Percentiles rank a stretch among this genome's conserved stretches.
Conservation (phyloP, 2,888 invertebrate genomes). For the Mythimna albipuncta region DNA sequence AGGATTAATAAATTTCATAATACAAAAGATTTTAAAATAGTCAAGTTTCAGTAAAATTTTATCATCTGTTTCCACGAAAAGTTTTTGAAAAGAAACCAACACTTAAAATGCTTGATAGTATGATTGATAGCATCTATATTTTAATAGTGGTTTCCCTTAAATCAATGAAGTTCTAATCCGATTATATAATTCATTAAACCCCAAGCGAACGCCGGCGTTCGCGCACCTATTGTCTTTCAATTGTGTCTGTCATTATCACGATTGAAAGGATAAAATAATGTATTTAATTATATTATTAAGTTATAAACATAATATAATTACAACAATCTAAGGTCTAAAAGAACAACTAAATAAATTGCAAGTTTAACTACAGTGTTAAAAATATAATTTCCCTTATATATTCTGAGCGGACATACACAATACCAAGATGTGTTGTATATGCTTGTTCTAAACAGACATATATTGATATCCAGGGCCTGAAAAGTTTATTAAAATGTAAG, state of each 20-base stretch:
- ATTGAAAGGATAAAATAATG: too few relatives aligned
- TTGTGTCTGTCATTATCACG: too few relatives aligned
- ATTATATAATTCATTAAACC: too few relatives aligned
- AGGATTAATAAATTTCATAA: constrained; percentile 17
- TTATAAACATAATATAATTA: constrained; percentile 2
- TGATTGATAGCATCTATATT: neutral
- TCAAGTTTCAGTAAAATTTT: neutral
- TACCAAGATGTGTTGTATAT: constrained; percentile 82
- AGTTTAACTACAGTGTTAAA: constrained; percentile 43
- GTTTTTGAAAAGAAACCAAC: neutral
- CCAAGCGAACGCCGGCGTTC: too few relatives aligned
- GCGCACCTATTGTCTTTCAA: too few relatives aligned
- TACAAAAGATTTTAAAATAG: neutral
- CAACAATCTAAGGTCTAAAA: constrained; percentile 37
- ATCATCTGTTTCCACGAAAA: neutral
- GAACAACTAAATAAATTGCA: constrained; percentile 62
- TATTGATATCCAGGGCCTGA: constrained; percentile 84
- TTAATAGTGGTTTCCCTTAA: neutral
- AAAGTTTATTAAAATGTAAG: constrained; percentile 65
- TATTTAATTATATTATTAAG: too few relatives aligned
- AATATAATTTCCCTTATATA: constrained; percentile 33
- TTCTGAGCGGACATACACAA: constrained; percentile 79
- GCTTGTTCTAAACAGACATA: constrained; percentile 80
- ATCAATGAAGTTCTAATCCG: neutral
- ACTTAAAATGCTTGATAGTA: neutral